Evolutionary conservation across 2,888 invertebrate genomes (phyloP).

Genomic region (Icerya purchasi): DNA sequence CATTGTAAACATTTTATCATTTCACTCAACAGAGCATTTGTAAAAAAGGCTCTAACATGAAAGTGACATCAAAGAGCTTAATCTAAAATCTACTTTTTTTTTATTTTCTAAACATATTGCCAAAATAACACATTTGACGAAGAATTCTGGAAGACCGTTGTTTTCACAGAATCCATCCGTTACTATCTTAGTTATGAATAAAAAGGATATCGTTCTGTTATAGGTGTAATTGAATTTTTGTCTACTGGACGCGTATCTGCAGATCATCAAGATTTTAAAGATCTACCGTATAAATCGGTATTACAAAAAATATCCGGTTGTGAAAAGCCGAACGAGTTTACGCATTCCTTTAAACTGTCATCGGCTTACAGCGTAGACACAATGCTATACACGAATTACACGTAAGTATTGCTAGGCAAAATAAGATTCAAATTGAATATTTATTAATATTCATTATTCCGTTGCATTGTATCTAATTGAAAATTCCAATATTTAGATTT

Average conservation of each 20-base stretch:
- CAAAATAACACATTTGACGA: too few relatives aligned
- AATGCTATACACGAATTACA: slow-evolving; percentile 97
- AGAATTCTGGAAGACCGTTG: too few relatives aligned
- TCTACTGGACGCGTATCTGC: slow-evolving; percentile 71
- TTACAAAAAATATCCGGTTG: slow-evolving; percentile 72
- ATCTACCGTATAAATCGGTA: slow-evolving; percentile 75
- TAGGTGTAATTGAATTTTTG: slow-evolving; percentile 89
- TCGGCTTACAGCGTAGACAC: slow-evolving; percentile 87
- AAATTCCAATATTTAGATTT: slow-evolving; percentile 40
- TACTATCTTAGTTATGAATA: too few relatives aligned
- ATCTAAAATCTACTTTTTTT: too few relatives aligned
- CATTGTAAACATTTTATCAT: too few relatives aligned
- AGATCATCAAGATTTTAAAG: slow-evolving; percentile 91
- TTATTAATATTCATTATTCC: neutral
- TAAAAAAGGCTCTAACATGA: too few relatives aligned
- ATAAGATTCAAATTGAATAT: too few relatives aligned
- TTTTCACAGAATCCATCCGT: too few relatives aligned
- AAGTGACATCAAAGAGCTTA: too few relatives aligned
- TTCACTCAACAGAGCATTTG: too few relatives aligned
- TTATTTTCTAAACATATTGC: too few relatives aligned
- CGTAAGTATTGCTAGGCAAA: slow-evolving; percentile 56
- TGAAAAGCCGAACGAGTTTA: slow-evolving; percentile 69
- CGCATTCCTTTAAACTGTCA: slow-evolving; percentile 86
- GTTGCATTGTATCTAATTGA: neutral
- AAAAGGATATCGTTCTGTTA: slow-evolving; percentile 18